phyloP scores from a whole-genome alignment of 2,113 vertebrate species.

The Solea solea region DNA sequence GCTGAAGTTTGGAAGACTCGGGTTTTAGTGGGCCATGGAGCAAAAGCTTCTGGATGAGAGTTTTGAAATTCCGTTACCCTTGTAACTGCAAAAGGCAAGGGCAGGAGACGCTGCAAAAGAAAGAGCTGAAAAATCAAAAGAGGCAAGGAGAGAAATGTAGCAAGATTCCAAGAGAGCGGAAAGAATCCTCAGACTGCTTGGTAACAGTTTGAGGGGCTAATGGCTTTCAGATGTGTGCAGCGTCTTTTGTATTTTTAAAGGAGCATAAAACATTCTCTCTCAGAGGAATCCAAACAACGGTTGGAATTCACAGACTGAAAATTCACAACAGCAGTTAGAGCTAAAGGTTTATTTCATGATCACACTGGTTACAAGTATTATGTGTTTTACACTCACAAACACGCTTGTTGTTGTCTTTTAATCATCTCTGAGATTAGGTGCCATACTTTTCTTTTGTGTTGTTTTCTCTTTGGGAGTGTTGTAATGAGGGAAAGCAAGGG shows the following conservation, averaged over 20 bases:
- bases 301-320: conserved; percentile 81
- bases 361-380: conserved; percentile 18
- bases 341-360: conserved; percentile 48
- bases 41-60: conserved; percentile 56
- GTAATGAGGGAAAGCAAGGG: conserved; percentile 31
- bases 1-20: conserved; percentile 41
- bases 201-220: conserved; percentile 84
- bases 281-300: conserved; percentile 85
- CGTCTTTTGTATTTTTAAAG: conserved; percentile 79
- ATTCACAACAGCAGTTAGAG: conserved; percentile 68
- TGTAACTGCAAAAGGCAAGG: conserved; percentile 65
- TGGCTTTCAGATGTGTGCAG: conserved; percentile 87
- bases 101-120: conserved; percentile 31
- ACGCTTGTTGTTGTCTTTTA: not conserved
- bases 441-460: conserved; percentile 11
- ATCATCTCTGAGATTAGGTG: conserved; percentile 21
- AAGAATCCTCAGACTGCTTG: conserved; percentile 76
- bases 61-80: conserved; percentile 65
- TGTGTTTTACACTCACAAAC: conserved; percentile 34
- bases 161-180: conserved; percentile 74
- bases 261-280: conserved; percentile 85
- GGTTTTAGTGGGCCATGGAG: conserved; percentile 43
- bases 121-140: conserved; percentile 52
- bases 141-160: conserved; percentile 63
- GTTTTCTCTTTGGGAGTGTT: conserved; percentile 43